Evolutionary conservation across 2,797 vertebrate species (phyloP).

Genomic region (Craterocephalus amniculus): DNA sequence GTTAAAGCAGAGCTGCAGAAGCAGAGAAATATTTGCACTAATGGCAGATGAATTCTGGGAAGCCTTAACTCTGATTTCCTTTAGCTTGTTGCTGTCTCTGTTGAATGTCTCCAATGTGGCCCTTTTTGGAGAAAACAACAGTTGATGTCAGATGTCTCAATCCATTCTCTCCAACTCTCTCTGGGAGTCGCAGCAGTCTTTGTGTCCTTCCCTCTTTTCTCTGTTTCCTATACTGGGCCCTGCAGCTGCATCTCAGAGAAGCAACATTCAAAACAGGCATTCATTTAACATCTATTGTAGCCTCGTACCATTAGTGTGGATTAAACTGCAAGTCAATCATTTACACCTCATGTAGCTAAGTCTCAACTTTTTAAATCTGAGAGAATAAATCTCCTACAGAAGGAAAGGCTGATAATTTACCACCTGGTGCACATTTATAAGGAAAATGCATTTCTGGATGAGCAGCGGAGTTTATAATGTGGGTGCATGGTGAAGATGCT

Average conservation of each 20-base stretch:
- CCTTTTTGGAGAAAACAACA: constrained; percentile 44
- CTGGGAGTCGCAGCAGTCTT: constrained; percentile 42
- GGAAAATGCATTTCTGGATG: too few species aligned
- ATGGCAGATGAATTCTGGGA: constrained; percentile 34
- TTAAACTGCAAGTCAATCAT: constrained; percentile 9
- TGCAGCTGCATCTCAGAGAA: constrained; percentile 72
- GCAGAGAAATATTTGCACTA: constrained; percentile 29
- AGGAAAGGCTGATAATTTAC: too few species aligned
- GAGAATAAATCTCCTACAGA: constrained; percentile 12
- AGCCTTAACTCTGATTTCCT: constrained; percentile 37
- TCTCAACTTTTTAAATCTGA: constrained; percentile 4
- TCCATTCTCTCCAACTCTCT: constrained; percentile 43
- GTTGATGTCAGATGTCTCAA: constrained; percentile 51
- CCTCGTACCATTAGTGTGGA: constrained; percentile 57
- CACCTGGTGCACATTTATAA: too few species aligned
- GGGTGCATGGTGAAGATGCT: too few species aligned
- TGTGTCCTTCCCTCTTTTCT: constrained; percentile 58
- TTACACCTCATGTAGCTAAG: not conserved
- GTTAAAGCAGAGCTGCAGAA: constrained; percentile 48
- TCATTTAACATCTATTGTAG: constrained; percentile 54
- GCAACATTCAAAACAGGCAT: constrained; percentile 27
- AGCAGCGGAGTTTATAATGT: too few species aligned
- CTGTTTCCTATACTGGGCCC: constrained; percentile 57
- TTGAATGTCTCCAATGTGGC: constrained; percentile 11
- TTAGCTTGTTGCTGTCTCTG: constrained; percentile 4